Base-by-base conservation (phyloP, 2,888 invertebrate genomes). In the Bellardia pandia region DNA sequence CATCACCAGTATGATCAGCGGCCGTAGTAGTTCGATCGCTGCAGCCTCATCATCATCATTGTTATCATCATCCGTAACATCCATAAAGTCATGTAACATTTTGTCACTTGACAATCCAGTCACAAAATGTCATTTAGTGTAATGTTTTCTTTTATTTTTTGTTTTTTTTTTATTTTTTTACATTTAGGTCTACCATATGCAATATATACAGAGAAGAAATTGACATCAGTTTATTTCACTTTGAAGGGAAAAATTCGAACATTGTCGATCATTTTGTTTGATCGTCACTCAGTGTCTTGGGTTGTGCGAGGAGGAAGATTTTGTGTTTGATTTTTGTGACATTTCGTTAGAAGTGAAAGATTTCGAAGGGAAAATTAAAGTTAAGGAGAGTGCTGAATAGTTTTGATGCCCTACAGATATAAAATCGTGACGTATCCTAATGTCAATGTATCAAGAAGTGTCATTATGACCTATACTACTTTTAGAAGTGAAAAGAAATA, bases 21-120 rank as follows among this genome's bases (percentile, higher is more conserved):
- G 42, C 6, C 42, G 16, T 13, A 64, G 48, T 3, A 58, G 40
- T 56, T 56, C 23, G 42, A 51, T 51, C 5, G 33, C 42, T 53
- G 64, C 77, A 66, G 64, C 33, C 48, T 64, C 75, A 23, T 37
- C 37, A 11, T 23, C 14, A 53, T 40, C 64, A 71, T 86, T 79
- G 71, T 83, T 48, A 64, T 83, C 83, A 87, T 77, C 77, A 81
- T 48, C 68, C 75, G 37, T 68, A 81, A 82, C 82, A 37, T 66
- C 74, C 81, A 87, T 87, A 87, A 87, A 87, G 45, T 87, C 85
- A 87, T 87, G 85, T 88, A 88, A 89, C 87, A 88, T 89, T 89
- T 89, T 88, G 88, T 88, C 89, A 89, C 87, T 88, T 89, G 89
- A 89, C 89, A 88, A 88, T 72, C 80, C 72, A 86, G 77, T 86